Base-by-base conservation (phyloP, 1,140 invertebrate species). In the Meteorus sp. region DNA sequence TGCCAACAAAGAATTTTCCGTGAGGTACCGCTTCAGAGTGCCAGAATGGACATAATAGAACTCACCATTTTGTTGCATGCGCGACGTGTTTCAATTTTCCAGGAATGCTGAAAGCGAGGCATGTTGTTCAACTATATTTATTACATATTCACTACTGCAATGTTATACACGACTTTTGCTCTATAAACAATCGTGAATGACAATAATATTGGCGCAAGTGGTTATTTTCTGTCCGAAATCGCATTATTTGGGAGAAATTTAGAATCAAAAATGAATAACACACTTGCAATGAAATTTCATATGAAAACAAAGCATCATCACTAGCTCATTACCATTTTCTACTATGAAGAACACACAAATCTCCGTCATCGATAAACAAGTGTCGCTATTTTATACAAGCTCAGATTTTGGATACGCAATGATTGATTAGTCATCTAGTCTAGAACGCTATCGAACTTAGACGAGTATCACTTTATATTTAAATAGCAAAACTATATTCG, bases 1-100 rank as follows among this genome's bases (percentile, higher is more conserved):
- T 55, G 13, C 47, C 55, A 57, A 60, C 62, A 57, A 63, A 63
- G 58, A 63, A 63, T 60, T 60, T 60, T 60, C 58, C 53, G 43
- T 43, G 37, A 39, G 48, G 31, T 59, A 41, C 54, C 54, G 54
- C 48, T 56, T 61, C 54, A 35, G 51, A 60, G 52, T 56, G 45
- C 44, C 59, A 60, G 52, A 55, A 41, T 54, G 60, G 56, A 59
- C 27, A 54, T 52, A n/a, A n/a, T n/a, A 48, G 51, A 47, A 13
- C 51, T 41, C 51, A 53, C 6, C 31, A 57, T 43, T 60, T 48
- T 60, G 51, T 60, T 63, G 62, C 62, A 63, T 63, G 62, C 53
- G 44, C 58, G 43, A 57, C 58, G 52, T 55, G 39, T 60, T 55
- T 35, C 47, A 60, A 51, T 53, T 41, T 29, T 39, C 47, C 19